Conservation (phyloP, 2,888 invertebrate genomes). For the Leptarthrus brevirostris region DNA sequence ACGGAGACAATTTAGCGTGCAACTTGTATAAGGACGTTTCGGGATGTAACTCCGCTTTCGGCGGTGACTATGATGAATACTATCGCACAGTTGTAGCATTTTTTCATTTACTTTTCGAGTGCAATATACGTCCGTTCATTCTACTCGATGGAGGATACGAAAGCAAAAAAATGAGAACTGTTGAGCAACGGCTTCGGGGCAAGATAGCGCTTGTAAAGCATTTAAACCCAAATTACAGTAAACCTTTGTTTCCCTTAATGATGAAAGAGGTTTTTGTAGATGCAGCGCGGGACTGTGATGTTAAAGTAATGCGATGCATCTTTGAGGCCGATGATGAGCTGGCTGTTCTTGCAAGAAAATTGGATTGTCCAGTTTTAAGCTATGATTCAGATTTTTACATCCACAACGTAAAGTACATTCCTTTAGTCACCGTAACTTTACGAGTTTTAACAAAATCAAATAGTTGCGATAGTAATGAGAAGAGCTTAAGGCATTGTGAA, state of each 20-base stretch:
- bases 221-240: slow-evolving; percentile 71
- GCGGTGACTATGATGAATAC: slow-evolving; percentile 87
- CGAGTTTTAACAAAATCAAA: slow-evolving; percentile 64
- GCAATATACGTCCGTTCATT: slow-evolving; percentile 78
- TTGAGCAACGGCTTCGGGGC: slow-evolving; percentile 70
- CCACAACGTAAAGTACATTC: slow-evolving; percentile 85
- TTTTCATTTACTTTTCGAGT: slow-evolving; percentile 76
- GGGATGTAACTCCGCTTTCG: slow-evolving; percentile 78
- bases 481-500: slow-evolving; percentile 56
- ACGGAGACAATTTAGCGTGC: slow-evolving; percentile 81
- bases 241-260: slow-evolving; percentile 79
- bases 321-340: slow-evolving; percentile 93
- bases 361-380: slow-evolving; percentile 88
- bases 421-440: slow-evolving; percentile 75
- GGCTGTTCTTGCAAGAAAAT: slow-evolving; percentile 80
- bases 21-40: slow-evolving; percentile 75
- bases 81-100: slow-evolving; percentile 75
- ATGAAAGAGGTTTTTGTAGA: slow-evolving; percentile 80
- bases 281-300: slow-evolving; percentile 73
- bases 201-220: slow-evolving; percentile 72
- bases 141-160: slow-evolving; percentile 86
- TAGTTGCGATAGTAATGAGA: too few relatives aligned
- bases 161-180: slow-evolving; percentile 76
- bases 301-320: slow-evolving; percentile 79
- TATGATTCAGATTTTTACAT: slow-evolving; percentile 96